Evolutionary conservation across 2,888 invertebrate genomes (phyloP), one percentile per base, ranked within the genome.

Genomic region (Stictocephala bisonia): DNA sequence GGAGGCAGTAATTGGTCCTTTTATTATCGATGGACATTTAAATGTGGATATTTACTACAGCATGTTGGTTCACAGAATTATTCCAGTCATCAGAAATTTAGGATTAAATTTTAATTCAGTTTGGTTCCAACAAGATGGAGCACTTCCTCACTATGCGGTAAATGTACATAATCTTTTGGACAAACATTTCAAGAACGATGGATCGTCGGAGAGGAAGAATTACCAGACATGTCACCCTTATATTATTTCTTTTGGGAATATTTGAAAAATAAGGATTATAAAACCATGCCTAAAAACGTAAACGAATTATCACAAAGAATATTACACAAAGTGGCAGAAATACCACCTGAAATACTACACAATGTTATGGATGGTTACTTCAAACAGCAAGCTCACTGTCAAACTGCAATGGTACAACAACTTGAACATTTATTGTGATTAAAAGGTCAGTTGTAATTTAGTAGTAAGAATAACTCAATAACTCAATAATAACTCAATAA

Each of bases 201-300:
- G 44, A 44, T 44, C n/a, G 44, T 44, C n/a, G 44, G 44, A 51
- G 51, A 51, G 51, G 51, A 51, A n/a, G 22, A 51, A 51, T 51
- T 24, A 51, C 51, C 51, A 51, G 18, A 51, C 51, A 11, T 51
- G 51, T 51, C 51, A 18, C 4, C 51, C 24, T 51, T 51, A 51
- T 20, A 51, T 20, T 51, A 22, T 13, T 51, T 51, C 51, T 51
- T 15, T 51, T 51, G 51, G 51, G 51, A 24, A 51, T 51, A 51
- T 51, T 20, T 51, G 24, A 51, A n/a, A 51, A 20, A 51, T 51
- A 51, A 51, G 11, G 51, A 22, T 51, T 51, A 51, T 20, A 13
- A 44, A 44, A 44, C 44, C 44, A 44, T 15, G 44, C 44, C 44
- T 44, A 44, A 44, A 15, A n/a, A 51, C 51, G 24, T 51, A 51